Base-by-base conservation (phyloP, 1,140 invertebrate genomes). In the Medauroidea extradentata region DNA sequence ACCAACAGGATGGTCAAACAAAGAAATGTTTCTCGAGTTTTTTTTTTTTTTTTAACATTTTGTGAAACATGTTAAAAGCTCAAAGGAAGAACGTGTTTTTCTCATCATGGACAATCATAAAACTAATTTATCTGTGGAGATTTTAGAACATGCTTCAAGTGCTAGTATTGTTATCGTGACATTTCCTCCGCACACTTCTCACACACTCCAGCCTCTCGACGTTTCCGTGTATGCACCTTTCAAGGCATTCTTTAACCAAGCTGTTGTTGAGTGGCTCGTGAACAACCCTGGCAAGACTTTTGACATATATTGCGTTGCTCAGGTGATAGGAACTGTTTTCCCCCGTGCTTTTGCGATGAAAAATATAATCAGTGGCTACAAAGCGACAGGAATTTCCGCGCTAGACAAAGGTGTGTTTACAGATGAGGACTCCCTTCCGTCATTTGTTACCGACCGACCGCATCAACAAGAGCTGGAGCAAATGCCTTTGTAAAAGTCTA, bases 81-180 rank as follows among this genome's bases (percentile, higher is more conserved):
- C 29, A 9, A 53, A 53, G 25, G 51, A 53, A 19, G 14, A 38
- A 8, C 21, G 14, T 11, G n/a, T 53, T 14, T n/a, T 53, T 4
- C 19, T 53, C 13, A 23, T 53, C 9, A n/a, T 53, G 21, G 51
- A 53, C 25, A 53, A 53, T 25, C 51, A 53, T 34, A 23, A 53
- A 21, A 29, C 51, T 34, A n/a, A 53, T 53, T 16, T 53, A 3
- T n/a, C 8, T 29, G 13, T 53, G 8, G 23, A 27, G 24, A 23
- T 14, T 16, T 16, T 53, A 53, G 24, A 53, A n/a, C 18, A 3
- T 11, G 51, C 11, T 23, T 16, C 8, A n/a, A 34, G 38, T 16
- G 11, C 9, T 53, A 14, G 51, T 2, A 34, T 53, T 34, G 19
- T 34, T 11, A 34, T 34, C 11, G 19, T 34, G 23, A 53, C 51